Evolutionary conservation across 2,888 invertebrate species (phyloP).

Genomic region (Brachyptera risi): DNA sequence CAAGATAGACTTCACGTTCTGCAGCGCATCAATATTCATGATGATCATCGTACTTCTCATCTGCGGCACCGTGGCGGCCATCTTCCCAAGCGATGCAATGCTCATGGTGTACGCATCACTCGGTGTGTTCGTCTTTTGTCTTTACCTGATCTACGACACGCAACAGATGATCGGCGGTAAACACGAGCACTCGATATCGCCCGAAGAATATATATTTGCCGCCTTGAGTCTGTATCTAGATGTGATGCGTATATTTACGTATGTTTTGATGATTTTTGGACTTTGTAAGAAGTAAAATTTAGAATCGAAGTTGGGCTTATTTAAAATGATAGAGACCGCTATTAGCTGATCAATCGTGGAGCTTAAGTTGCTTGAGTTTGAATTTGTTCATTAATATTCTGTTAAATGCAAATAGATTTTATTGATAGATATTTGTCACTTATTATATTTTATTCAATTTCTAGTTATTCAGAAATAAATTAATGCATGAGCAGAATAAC

Average conservation of each 20-base stretch:
- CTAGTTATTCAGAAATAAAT: no score
- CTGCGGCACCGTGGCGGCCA: slow-evolving; percentile 70
- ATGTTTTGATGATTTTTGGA: slow-evolving; percentile 70
- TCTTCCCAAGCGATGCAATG: slow-evolving; percentile 50
- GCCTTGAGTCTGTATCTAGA: slow-evolving; percentile 87
- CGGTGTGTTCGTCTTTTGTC: slow-evolving; percentile 83
- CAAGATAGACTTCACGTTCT: slow-evolving; percentile 77
- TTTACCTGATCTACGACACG: slow-evolving; percentile 88
- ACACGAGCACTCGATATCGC: slow-evolving; percentile 85
- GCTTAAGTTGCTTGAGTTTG: no score
- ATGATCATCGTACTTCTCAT: slow-evolving; percentile 68
- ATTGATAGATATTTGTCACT: no score
- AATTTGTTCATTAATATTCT: no score
- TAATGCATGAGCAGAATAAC: no score
- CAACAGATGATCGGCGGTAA: slow-evolving; percentile 87
- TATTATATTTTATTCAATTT: no score
- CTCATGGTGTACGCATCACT: slow-evolving; percentile 75
- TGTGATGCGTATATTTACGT: slow-evolving; percentile 84
- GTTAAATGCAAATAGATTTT: no score
- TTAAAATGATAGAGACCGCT: no score
- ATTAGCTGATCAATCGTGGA: no score
- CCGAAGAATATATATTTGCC: slow-evolving; percentile 93
- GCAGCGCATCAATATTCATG: slow-evolving; percentile 74
- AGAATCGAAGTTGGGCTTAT: no score
- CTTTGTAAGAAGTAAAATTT: not conserved